phyloP scores from a whole-genome alignment of 2,888 invertebrate genomes.

The Ochropacha duplaris region DNA sequence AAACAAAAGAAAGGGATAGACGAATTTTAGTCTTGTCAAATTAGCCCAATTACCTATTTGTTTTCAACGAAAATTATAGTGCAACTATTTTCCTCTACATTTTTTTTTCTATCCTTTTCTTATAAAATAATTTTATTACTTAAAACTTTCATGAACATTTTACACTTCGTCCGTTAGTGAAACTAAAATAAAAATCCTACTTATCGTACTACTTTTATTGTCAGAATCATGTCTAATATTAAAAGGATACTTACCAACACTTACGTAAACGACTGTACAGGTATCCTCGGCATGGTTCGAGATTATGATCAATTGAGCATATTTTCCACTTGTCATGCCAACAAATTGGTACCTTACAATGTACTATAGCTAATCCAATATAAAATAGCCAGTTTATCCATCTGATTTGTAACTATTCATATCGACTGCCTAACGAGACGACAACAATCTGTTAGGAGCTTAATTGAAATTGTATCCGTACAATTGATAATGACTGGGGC shows the following conservation, averaged over 20 bases:
- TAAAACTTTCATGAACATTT: too few relatives aligned
- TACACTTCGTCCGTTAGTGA: too few relatives aligned
- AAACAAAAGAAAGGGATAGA: too few relatives aligned
- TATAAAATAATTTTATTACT: too few relatives aligned
- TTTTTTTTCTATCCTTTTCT: too few relatives aligned
- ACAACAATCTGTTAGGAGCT: neutral
- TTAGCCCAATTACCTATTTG: too few relatives aligned
- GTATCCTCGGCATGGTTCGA: constrained; percentile 18
- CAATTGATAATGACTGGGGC: constrained; percentile 9
- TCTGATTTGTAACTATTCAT: neutral
- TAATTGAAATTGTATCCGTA: neutral
- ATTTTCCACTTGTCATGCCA: constrained; percentile 43
- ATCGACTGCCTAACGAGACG: neutral
- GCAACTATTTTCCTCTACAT: too few relatives aligned
- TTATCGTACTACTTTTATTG: too few relatives aligned
- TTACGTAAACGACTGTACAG: constrained; percentile 34
- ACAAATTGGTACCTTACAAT: constrained; percentile 46
- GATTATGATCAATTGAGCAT: constrained; percentile 26
- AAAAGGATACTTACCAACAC: constrained; percentile 26
- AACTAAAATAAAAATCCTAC: too few relatives aligned
- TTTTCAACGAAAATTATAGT: too few relatives aligned
- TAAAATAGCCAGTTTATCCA: constrained; percentile 10
- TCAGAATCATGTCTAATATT: too few relatives aligned
- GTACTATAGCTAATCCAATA: neutral
- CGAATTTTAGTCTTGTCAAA: too few relatives aligned